These are phyloP conservation scores for Lepilemur septentrionalis DNA, from an alignment of 2,797 vertebrate genomes.

Conservation along the genomic window DNA sequence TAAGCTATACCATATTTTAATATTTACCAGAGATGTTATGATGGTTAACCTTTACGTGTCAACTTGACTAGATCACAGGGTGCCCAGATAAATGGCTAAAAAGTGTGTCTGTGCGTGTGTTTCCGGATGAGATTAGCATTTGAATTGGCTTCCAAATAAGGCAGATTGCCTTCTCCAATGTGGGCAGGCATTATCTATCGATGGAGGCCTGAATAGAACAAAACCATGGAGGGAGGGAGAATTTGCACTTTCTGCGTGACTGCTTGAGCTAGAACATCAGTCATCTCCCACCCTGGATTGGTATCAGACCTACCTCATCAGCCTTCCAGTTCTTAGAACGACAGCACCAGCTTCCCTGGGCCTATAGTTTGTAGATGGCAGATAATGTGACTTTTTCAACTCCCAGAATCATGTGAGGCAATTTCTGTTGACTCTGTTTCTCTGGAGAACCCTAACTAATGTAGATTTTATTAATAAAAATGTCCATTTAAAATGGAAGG, in stretches of 20 bases:
- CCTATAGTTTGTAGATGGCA: not conserved
- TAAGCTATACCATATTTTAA: not conserved
- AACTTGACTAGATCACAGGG: not conserved
- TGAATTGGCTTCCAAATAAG: not conserved
- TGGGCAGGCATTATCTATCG: not conserved
- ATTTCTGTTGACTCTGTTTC: not conserved
- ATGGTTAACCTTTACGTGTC: not conserved
- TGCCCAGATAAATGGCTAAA: not conserved
- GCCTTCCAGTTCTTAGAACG: not conserved
- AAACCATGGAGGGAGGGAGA: not conserved
- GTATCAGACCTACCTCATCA: not conserved
- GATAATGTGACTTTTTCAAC: not conserved
- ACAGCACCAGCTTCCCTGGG: not conserved
- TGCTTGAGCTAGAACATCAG: not conserved
- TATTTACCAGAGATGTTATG: not conserved
- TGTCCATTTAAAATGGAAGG: not conserved
- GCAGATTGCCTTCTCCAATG: not conserved
- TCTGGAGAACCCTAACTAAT: not conserved
- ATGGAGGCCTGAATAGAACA: not conserved
- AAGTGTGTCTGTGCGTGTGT: not conserved
- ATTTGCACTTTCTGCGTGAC: not conserved
- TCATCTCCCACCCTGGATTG: not conserved
- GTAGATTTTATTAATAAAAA: slow-evolving; percentile 35
- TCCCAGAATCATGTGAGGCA: not conserved
- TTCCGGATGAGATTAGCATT: not conserved